Evolutionary conservation across 2,888 invertebrate genomes (phyloP), one percentile per base, ranked within the genome.

Genomic region (Caenorhabditis sp.): DNA sequence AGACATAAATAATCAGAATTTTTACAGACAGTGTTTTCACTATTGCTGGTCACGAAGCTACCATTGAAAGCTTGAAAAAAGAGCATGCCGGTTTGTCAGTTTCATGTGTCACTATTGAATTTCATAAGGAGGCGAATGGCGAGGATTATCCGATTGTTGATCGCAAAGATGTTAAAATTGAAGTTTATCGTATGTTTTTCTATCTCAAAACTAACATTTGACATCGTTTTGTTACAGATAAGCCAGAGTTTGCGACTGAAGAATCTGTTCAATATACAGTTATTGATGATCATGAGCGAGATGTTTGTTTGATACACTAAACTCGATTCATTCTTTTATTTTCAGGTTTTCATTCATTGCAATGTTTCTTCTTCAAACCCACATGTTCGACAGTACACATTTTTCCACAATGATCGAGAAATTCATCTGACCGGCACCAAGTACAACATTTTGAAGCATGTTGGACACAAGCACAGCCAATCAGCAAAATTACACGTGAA

Each of bases 301-400:
- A 67, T 55, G 75, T 43, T 6, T 12, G 43, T 43, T 43, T 17
- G 14, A 43, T 17, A 6, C n/a, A 26, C 1, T 17, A 43, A 10
- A 17, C n/a, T n/a, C n/a, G n/a, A n/a, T n/a, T 43, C 43, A 10
- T 17, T 12, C 2, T 43, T 17, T 43, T 43, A 10, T 43, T 43
- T 43, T 14, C 14, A 43, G 43, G 43, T 58, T 1, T 65, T 58
- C 8, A 65, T 84, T 14, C 68, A 75, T 26, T 84, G 84, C 74
- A 82, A 83, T 57, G 81, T 84, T n/a, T 79, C 79, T n/a, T 63
- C 66, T 8, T 80, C 83, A 37, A 81, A 80, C 66, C 84, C 84
- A 26, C 71, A 77, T 19, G 79, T 78, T 14, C 66, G 69, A 17
- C 77, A 82, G 55, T 84, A 79, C 66, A 70, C 77, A 36, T 84